A percentile compares a stretch with the other conserved stretches of the same genome.
Evolutionary conservation across 2,797 vertebrate genomes (phyloP).

Genomic region (Chrosomus eos): DNA sequence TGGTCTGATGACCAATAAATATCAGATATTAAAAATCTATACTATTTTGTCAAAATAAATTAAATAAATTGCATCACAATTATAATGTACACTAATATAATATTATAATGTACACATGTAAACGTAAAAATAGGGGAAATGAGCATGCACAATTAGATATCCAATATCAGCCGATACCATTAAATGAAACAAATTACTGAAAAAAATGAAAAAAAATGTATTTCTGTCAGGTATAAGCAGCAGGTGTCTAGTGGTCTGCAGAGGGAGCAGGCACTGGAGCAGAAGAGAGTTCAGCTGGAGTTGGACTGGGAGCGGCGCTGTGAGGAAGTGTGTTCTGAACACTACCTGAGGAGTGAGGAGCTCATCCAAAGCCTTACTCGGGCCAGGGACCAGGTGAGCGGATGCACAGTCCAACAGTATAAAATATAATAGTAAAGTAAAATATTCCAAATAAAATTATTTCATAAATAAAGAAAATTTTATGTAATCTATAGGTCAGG

Average conservation of each 20-base stretch:
- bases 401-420: neutral
- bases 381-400: slow-evolving; percentile 80
- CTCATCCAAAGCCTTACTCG: slow-evolving; percentile 76
- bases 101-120: neutral
- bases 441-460: neutral
- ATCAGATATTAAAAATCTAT: neutral
- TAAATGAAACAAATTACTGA: neutral
- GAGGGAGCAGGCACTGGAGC: slow-evolving; percentile 76
- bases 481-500: neutral
- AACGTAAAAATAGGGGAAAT: neutral
- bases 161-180: neutral
- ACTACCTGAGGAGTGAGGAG: slow-evolving; percentile 78
- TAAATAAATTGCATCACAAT: neutral
- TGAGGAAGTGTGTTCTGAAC: slow-evolving; percentile 73
- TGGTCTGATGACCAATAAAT: neutral
- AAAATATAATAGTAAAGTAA: neutral
- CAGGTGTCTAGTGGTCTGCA: slow-evolving; percentile 75
- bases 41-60: neutral
- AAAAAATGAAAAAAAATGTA: too few relatives aligned
- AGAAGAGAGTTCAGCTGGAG: slow-evolving; percentile 76
- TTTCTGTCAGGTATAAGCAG: slow-evolving; percentile 79
- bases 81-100: neutral
- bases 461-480: neutral
- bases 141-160: neutral
- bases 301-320: slow-evolving; percentile 82